Percentiles rank a stretch among this genome's conserved stretches.
Evolutionary conservation across 2,888 invertebrate genomes (phyloP).

Genomic region (Cephus nigrinus): DNA sequence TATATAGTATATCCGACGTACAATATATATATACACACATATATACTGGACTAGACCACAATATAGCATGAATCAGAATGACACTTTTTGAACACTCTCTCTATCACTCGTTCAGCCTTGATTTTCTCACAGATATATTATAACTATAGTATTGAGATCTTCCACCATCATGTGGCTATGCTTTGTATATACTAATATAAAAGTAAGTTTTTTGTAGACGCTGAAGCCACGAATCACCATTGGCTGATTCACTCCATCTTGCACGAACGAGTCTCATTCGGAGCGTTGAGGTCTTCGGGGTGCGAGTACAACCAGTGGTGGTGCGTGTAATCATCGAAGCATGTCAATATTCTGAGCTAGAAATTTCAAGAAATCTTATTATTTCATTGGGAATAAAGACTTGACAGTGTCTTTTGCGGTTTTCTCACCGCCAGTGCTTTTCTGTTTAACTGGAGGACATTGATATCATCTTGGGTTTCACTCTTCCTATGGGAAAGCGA

Average conservation of each 20-base stretch:
- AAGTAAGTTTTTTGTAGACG: not conserved
- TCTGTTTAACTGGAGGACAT: not conserved
- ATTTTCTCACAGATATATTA: not conserved
- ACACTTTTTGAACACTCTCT: not conserved
- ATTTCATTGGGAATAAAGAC: not conserved
- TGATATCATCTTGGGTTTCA: conserved; percentile 6
- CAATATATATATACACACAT: not conserved
- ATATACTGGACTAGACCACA: not conserved
- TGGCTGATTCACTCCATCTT: not conserved
- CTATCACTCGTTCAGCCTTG: not conserved
- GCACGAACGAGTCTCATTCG: not conserved
- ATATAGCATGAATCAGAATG: not conserved
- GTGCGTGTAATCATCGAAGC: not conserved
- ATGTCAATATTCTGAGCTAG: not conserved
- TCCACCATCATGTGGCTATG: not conserved
- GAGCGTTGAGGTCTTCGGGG: not conserved
- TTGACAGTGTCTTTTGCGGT: not conserved
- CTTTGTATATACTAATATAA: not conserved
- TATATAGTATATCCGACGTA: not conserved
- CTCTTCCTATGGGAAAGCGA: not conserved
- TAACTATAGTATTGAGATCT: not conserved
- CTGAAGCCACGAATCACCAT: not conserved
- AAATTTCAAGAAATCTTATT: not conserved
- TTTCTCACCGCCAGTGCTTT: not conserved
- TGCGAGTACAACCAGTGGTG: not conserved